Base-by-base conservation (phyloP, 2,888 invertebrate species). In the Rhorus exstirpatorius region DNA sequence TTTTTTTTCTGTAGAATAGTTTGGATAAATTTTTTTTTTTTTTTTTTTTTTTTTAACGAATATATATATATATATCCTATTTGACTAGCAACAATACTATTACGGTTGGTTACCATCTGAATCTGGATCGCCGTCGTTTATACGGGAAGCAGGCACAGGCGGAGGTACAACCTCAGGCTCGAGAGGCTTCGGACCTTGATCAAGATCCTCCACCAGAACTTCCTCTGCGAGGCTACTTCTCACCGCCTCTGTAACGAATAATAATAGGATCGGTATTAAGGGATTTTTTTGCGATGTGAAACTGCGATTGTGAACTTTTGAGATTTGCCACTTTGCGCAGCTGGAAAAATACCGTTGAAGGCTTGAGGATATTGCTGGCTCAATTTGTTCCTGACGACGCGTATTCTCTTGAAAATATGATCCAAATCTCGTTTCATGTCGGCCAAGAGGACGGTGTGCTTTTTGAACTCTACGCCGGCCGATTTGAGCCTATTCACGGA, bases 341-440 rank as follows among this genome's bases (percentile, higher is more conserved):
- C n/a, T n/a, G n/a, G n/a, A n/a, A n/a, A n/a, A n/a, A n/a, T n/a
- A 92, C 93, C 93, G 75, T 91, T 92, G 55, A 93, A 93, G 4
- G 92, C 92, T 86, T 93, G 92, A 1, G 93, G 93, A 87, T 92
- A 92, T 63, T 92, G 93, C 84, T 93, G 96, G 93, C 95, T 95
- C 17, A 98, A 92, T 91, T 98, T 98, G 49, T 95, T 95, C 91
- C 97, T 98, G 26, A 98, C 95, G 4, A 95, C 94, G 74, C 98
- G 95, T 74, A 99, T 97, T 91, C 98, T 97, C 90, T 97, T 97
- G 90, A 99, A 99, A 87, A 99, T 97, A 88, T 96, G 97, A 91
- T 99, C 98, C 76, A 99, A 93, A 93, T 99, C 99, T 90, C 97
- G 98, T 90, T 97, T 97, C 97, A 99, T 98, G 77, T 98, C 98